A percentile compares a stretch with the other conserved stretches of the same genome.
Conservation (phyloP, 2,888 invertebrate species). For the Mactromeris polynyma region DNA sequence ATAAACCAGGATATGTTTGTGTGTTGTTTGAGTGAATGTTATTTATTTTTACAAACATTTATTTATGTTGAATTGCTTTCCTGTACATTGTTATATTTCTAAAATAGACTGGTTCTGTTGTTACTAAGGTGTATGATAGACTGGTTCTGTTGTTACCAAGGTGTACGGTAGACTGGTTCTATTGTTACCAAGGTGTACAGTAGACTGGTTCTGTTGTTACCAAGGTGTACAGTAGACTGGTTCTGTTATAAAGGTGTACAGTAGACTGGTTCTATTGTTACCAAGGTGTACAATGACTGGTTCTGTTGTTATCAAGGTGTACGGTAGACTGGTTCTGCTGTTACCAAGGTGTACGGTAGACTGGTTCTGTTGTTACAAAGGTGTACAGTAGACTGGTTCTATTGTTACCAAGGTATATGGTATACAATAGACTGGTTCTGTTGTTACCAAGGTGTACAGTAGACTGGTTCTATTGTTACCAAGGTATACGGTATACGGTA, state of each 20-base stretch:
- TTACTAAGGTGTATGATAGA: background rate
- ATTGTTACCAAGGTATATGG: no score
- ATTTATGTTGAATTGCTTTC: no score
- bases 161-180: background rate
- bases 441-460: no score
- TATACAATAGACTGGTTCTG: no score
- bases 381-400: no score
- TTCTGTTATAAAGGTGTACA: background rate
- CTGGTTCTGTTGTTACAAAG: background rate
- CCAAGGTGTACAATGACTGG: background rate
- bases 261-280: background rate
- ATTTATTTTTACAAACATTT: no score
- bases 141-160: no score
- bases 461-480: no score
- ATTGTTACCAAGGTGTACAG: background rate
- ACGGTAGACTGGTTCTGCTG: background rate
- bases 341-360: background rate
- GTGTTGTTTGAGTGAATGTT: no score
- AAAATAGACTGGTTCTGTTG: constrained; percentile 3
- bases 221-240: background rate
- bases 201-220: background rate
- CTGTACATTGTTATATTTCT: background rate
- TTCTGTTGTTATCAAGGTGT: background rate
- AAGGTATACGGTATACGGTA: no score
- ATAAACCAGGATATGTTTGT: no score